Conservation (phyloP, 1,140 invertebrate species). For the Heliothis virescens region DNA sequence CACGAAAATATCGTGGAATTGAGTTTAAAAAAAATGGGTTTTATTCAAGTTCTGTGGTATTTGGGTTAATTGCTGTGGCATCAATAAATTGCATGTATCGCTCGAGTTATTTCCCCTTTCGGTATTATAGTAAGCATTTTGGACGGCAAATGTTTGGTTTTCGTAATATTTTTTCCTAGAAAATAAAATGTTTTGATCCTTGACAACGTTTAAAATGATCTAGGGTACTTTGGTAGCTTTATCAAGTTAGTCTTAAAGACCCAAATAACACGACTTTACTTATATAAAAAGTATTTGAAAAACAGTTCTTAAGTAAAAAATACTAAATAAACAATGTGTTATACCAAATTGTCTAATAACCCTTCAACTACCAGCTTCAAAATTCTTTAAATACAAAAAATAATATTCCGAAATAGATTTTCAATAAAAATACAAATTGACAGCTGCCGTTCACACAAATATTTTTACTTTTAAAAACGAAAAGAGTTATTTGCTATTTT, state of each 20-base stretch:
- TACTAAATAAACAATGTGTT: too few species aligned
- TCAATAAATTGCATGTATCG: conserved; percentile 28
- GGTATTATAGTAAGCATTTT: conserved; percentile 18
- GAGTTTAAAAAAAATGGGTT: conserved; percentile 19
- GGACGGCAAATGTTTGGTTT: not conserved
- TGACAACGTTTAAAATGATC: too few species aligned
- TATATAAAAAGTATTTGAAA: not conserved
- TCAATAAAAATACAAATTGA: not conserved
- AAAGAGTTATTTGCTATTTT: not conserved
- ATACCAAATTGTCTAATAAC: too few species aligned
- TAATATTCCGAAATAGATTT: too few species aligned
- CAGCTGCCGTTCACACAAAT: not conserved
- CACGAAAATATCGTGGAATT: conserved; percentile 31
- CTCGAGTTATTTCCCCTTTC: conserved; percentile 8
- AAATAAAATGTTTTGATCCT: too few species aligned
- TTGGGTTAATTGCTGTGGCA: conserved; percentile 30
- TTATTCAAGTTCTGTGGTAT: conserved; percentile 13
- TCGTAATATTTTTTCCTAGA: not conserved
- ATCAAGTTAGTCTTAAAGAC: too few species aligned
- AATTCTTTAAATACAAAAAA: too few species aligned
- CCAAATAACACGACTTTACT: not conserved
- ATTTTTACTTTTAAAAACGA: not conserved
- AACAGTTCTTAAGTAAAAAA: not conserved
- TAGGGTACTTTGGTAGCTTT: too few species aligned
- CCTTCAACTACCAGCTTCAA: too few species aligned